Base-by-base conservation (phyloP, 2,888 invertebrate genomes). In the Callyntrura guangdongensis region DNA sequence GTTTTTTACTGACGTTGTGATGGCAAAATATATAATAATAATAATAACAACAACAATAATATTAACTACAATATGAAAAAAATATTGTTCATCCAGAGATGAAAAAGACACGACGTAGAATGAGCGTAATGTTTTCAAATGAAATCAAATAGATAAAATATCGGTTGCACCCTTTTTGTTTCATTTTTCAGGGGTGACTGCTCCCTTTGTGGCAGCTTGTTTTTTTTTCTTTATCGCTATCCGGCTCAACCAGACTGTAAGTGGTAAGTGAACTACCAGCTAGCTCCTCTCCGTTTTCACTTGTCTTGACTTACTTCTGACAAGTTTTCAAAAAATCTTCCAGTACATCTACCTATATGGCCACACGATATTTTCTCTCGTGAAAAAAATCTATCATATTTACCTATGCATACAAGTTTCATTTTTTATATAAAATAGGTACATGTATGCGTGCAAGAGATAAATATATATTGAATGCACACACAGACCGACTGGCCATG, bases 131-230 rank as follows among this genome's bases (percentile, higher is more conserved):
- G 22, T 79, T 87, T 91, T 84, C 83, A 84, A 87, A 83, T 84
- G 87, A 91, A 91, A 91, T 91, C 91, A 91, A 86, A 90, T 36
- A 90, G 49, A 89, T 84, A 89, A 90, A 90, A 82, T 82, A 87
- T 74, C 84, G 79, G 86, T 91, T 91, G 77, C 87, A 83, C 91
- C 91, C 87, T 91, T 90, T 89, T 89, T 74, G 49, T 83, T 83
- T 82, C 59, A 45, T 74, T 74, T 81, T 87, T 87, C 87, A 91
- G 74, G 86, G 91, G 86, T 91, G 91, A 87, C 64, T 91, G 91
- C 84, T 91, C 87, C 83, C 79, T 91, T 91, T 90, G 90, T 90
- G 74, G 88, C 83, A 89, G 88, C 36, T 36, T 36, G 36, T 84
- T 89, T 89, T 67, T 84, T 27, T 22, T 20, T 53, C 36, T 79